Percentiles rank a stretch among this genome's conserved stretches.
Conservation (phyloP, 2,888 invertebrate genomes). For the Eristalis tenax region DNA sequence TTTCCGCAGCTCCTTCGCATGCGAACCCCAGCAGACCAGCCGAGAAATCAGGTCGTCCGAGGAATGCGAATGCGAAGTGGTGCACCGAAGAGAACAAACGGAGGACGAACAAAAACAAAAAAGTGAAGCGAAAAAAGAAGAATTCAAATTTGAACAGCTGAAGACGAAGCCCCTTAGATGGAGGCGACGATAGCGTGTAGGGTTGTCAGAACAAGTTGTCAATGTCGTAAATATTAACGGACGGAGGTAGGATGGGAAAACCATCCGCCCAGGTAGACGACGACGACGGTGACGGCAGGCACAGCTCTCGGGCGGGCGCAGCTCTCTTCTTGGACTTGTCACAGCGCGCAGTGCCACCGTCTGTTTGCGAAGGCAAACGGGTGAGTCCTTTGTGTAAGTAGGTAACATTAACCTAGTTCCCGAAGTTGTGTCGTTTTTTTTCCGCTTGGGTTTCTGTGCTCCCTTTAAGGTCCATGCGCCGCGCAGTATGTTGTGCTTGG, state of each 20-base stretch:
- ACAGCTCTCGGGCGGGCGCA: neutral
- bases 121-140: neutral
- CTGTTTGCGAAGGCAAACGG: slow-evolving; percentile 3
- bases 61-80: neutral
- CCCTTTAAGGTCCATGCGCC: slow-evolving; percentile 19
- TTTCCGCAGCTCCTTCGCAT: neutral
- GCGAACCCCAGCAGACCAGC: neutral
- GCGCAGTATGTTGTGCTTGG: slow-evolving; percentile 20
- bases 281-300: neutral
- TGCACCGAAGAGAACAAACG: neutral
- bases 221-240: slow-evolving; percentile 44
- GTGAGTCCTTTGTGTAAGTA: slow-evolving; percentile 33
- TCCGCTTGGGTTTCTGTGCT: neutral
- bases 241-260: neutral
- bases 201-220: slow-evolving; percentile 28
- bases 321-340: neutral
- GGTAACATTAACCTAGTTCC: slow-evolving; percentile 60
- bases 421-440: slow-evolving; percentile 2
- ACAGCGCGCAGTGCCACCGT: neutral
- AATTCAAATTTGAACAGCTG: slow-evolving; percentile 51
- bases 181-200: slow-evolving; percentile 15
- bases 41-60: slow-evolving; percentile 46
- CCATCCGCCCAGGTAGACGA: slow-evolving; percentile 23
- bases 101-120: neutral
- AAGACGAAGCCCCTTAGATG: slow-evolving; percentile 18